Base-by-base conservation (phyloP, 2,888 invertebrate species). In the Parnassius orleans region DNA sequence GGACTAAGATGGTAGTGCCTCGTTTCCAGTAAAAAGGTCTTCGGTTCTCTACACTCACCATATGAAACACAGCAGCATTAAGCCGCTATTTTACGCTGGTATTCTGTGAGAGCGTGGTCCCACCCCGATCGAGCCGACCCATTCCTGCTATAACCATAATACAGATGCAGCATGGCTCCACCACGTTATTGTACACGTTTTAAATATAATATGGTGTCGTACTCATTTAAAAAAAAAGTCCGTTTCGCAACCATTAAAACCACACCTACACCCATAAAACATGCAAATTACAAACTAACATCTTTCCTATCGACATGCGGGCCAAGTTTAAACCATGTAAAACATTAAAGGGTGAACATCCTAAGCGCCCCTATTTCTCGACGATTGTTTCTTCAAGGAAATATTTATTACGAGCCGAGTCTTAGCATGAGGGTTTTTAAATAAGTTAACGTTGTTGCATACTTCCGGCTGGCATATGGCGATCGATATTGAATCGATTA, bases 221-320 rank as follows among this genome's bases (percentile, higher is more conserved):
- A 19, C 1, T 19, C 2, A 19, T 19, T 19, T 19, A 19, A 19
- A 19, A 19, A n/a, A 7, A 33, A 51, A 11, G 44, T 11, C 12
- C 61, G 33, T 12, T 55, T 57, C 54, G 51, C 56, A 56, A 66
- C 41, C 48, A 61, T 64, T 53, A 63, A 64, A 63, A 66, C 56
- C 41, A 52, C 46, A 33, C 55, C 46, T 59, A 46, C 59, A 61
- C 15, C 10, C 47, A 57, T 65, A 57, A 55, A 65, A 64, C 68
- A 69, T 64, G 57, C 65, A 61, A 61, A 61, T 44, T 44, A 44
- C 51, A 69, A 67, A 71, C 71, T 69, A 67, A 72, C 71, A 72
- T 62, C 59, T 52, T 51, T 47, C 61, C 60, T 66, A 66, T 61
- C 61, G 3, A 2, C 3, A 61, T 61, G 61, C 61, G 61, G 61